A percentile compares a stretch with the other conserved stretches of the same genome.
Evolutionary conservation across 2,888 invertebrate species (phyloP).

Genomic region (Chironomus riparius): DNA sequence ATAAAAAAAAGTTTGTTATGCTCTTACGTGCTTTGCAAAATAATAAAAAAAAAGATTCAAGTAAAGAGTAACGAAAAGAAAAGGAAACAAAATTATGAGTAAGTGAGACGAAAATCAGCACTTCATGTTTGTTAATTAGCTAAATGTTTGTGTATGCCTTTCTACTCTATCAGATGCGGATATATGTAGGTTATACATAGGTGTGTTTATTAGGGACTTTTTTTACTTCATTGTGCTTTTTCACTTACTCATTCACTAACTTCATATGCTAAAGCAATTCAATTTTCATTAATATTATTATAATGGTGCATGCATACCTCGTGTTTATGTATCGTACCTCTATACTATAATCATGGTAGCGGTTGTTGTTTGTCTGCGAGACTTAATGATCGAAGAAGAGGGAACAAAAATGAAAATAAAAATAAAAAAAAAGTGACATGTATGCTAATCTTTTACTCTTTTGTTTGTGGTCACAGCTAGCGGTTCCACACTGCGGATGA

Average conservation of each 20-base stretch:
- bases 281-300: too few species aligned
- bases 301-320: too few species aligned
- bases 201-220: constrained; percentile 16
- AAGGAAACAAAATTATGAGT: neutral
- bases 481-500: too few species aligned
- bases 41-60: neutral
- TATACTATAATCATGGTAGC: too few species aligned
- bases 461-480: neutral
- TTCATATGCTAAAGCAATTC: too few species aligned
- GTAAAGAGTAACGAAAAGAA: too few species aligned
- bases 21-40: neutral
- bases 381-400: too few species aligned
- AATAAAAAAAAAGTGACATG: neutral
- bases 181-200: neutral
- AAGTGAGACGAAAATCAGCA: constrained; percentile 1
- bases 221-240: neutral
- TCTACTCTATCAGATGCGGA: too few species aligned
- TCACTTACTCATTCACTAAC: neutral
- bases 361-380: too few species aligned
- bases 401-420: neutral
- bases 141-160: neutral
- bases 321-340: too few species aligned
- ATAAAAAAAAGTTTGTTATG: neutral
- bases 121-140: constrained; percentile 15
- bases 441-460: neutral